These are phyloP conservation scores for Bostrychus sinensis DNA, from an alignment of 2,113 vertebrate species.

Conservation along the genomic window DNA sequence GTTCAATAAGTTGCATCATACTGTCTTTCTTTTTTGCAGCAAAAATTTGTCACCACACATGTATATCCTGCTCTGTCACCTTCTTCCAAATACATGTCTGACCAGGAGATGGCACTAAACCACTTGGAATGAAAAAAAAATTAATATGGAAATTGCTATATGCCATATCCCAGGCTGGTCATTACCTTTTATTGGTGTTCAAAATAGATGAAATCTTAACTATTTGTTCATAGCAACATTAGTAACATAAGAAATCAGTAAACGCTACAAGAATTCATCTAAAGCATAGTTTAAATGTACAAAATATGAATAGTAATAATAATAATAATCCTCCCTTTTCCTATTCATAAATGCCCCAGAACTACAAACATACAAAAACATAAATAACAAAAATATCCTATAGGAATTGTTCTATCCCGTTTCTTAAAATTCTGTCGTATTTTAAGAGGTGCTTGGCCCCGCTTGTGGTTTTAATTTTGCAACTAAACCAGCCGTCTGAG, in stretches of 20 bases:
- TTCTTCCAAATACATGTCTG: neutral
- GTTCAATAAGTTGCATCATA: too few species aligned
- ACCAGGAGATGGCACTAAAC: constrained; percentile 38
- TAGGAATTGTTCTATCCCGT: neutral
- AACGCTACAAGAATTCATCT: neutral
- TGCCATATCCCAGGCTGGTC: neutral
- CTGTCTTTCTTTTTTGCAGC: too few species aligned
- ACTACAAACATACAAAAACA: constrained; percentile 7
- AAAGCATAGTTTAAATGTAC: neutral
- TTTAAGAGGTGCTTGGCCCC: neutral
- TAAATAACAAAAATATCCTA: constrained; percentile 1
- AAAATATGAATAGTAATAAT: neutral
- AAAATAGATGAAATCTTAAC: neutral
- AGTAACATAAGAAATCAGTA: neutral
- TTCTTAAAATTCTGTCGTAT: neutral
- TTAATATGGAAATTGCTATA: neutral
- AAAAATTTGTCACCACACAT: neutral
- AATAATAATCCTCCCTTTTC: neutral
- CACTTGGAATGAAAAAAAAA: neutral
- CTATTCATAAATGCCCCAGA: neutral
- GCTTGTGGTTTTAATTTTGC: neutral
- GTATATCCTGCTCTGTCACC: neutral
- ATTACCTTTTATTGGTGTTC: neutral
- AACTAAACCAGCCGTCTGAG: constrained; percentile 78
- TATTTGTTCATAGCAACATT: neutral